Evolutionary conservation across 2,888 invertebrate genomes (phyloP).

Genomic region (Lochmaea crataegi): DNA sequence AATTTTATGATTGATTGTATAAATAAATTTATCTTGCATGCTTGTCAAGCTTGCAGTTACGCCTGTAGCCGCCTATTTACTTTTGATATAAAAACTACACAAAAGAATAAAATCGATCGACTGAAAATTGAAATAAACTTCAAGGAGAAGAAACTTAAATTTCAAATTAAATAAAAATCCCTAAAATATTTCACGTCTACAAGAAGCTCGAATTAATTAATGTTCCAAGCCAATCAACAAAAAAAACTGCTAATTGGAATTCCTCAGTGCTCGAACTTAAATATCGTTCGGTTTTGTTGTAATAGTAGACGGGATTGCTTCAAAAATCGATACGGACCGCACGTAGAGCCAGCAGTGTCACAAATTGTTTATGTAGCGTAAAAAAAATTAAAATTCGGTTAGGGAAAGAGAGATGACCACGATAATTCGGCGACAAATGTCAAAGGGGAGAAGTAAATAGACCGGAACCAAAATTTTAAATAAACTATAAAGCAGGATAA

Average conservation of each 20-base stretch:
- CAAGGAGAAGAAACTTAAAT: no score
- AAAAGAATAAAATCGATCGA: no score
- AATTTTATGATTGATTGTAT: no score
- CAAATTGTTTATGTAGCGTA: conserved; percentile 21
- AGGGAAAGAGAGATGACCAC: conserved; percentile 16
- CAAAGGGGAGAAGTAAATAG: neutral
- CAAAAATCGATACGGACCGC: conserved; percentile 14
- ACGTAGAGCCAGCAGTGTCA: conserved; percentile 9
- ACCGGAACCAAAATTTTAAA: neutral
- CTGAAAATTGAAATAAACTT: no score
- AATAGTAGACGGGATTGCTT: conserved; percentile 9
- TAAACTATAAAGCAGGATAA: conserved; percentile 3
- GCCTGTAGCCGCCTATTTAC: no score
- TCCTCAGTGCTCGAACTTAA: conserved; percentile 17
- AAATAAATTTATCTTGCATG: no score
- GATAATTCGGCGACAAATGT: conserved; percentile 14
- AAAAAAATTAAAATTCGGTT: conserved; percentile 28
- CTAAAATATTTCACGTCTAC: neutral
- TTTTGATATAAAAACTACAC: no score
- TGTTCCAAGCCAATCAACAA: conserved; percentile 23
- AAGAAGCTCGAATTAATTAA: conserved; percentile 14
- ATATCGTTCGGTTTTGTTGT: neutral
- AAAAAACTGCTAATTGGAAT: conserved; percentile 29
- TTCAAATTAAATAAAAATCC: neutral
- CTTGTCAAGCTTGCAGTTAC: no score